Conservation (phyloP, 2,113 vertebrate genomes). For the Brienomyrus longianalis region DNA sequence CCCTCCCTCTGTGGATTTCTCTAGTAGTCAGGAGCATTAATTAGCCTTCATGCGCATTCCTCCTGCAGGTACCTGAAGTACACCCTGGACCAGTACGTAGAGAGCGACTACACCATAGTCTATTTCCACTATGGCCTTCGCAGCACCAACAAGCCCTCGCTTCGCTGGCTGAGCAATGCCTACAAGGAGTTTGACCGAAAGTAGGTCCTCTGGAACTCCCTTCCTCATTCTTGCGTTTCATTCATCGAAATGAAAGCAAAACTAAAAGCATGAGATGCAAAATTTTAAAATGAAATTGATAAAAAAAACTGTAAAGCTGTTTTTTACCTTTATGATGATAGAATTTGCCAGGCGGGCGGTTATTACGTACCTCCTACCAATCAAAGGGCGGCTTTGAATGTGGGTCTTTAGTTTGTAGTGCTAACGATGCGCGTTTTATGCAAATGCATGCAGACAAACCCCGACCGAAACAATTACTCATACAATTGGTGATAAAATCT, state of each 20-base stretch:
- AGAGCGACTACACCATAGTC: constrained; percentile 72
- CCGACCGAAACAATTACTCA: neutral
- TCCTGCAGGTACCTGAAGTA: constrained; percentile 70
- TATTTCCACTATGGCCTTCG: constrained; percentile 76
- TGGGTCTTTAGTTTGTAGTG: neutral
- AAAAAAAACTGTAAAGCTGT: neutral
- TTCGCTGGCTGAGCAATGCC: constrained; percentile 70
- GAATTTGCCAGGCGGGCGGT: neutral
- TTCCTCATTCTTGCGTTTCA: neutral
- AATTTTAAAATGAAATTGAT: neutral
- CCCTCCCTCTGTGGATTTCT: neutral
- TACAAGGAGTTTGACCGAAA: constrained; percentile 79
- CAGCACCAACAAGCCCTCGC: constrained; percentile 73
- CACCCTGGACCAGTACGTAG: constrained; percentile 74
- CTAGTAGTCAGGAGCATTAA: neutral
- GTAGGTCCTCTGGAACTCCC: constrained; percentile 42
- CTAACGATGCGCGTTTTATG: neutral
- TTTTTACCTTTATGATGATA: neutral
- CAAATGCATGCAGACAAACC: neutral
- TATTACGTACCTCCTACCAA: neutral
- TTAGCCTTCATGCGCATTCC: neutral
- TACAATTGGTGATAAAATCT: neutral
- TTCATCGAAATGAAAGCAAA: neutral
- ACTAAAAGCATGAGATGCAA: neutral
- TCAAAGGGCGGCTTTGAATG: neutral